A percentile compares a stretch with the other conserved stretches of the same genome.
Evolutionary conservation across 2,797 vertebrate species (phyloP).

Genomic region (Pseudochirops cupreus): DNA sequence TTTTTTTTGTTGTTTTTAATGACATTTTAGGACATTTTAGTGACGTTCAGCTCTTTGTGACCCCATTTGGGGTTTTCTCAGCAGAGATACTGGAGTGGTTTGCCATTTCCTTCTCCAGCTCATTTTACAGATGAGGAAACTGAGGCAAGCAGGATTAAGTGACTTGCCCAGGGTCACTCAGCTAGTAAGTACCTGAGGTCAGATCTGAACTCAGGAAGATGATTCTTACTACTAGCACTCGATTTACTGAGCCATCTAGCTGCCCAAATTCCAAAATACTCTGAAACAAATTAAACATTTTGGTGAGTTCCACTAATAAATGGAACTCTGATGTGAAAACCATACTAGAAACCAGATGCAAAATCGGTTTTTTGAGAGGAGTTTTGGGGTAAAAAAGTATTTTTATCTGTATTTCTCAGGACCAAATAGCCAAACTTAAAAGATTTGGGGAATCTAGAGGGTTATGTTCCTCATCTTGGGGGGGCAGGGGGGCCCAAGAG

Average conservation of each 20-base stretch:
- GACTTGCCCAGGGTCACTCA: neutral
- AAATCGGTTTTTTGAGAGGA: constrained; percentile 35
- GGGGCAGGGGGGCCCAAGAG: fast-evolving
- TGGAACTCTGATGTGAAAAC: constrained; percentile 49
- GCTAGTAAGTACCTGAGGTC: neutral
- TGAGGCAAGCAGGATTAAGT: neutral
- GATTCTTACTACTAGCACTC: neutral
- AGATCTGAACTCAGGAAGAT: neutral
- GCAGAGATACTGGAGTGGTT: neutral
- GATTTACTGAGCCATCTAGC: neutral
- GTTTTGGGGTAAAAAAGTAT: constrained; percentile 19
- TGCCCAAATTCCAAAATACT: neutral
- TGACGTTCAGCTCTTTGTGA: neutral
- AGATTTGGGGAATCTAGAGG: constrained; percentile 54
- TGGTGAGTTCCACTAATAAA: constrained; percentile 27
- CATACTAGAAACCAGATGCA: constrained; percentile 60
- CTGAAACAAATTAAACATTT: neutral
- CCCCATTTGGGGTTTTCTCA: neutral
- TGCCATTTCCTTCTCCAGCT: neutral
- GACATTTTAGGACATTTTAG: neutral
- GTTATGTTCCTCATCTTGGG: neutral
- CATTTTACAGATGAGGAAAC: neutral
- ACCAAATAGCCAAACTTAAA: constrained; percentile 36
- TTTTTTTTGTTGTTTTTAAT: neutral
- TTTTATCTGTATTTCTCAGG: constrained; percentile 31